Base-by-base conservation (phyloP, 2,797 vertebrate genomes). In the Neostethus bicornis region DNA sequence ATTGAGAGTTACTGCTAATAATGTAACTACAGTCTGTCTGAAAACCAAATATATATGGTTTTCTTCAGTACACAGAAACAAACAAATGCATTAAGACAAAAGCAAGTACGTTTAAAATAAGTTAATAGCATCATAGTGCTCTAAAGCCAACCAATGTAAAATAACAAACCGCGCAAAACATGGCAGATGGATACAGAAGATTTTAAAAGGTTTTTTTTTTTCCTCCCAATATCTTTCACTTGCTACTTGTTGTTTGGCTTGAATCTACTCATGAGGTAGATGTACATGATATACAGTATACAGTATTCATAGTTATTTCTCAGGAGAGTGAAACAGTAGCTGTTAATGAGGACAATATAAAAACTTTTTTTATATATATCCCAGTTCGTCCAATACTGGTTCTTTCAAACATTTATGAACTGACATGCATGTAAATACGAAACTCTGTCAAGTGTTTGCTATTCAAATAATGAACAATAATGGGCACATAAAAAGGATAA, bases 1-100 rank as follows among this genome's bases (percentile, higher is more conserved):
- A 79, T 62, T 61, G 73, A 73, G 63, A 78, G 62, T 66, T 72
- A 71, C 78, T 67, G 64, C 58, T 66, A 71, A 61, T 83, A 72
- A 83, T 85, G 72, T 86, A 64, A 77, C 73, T 53, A 58, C 60
- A 49, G 43, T 57, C 48, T 34, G 63, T 53, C 41, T 16, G 50
- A 19, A 45, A 56, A 48, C 47, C 38, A 26, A 45, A 26, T 4
- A 41, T 45, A 45, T 46, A 57, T 14, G 51, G 41, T 62, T 25
- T 39, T 54, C 35, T 58, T 61, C 8, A 48, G 53, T 37, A 39
- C 9, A 25, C 26, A 44, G 31, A 62, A 50, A 68, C 11, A 63
- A 34, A 49, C 7, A 19, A n/a, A 25, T 55, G 19, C 23, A 47
- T 6, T 8, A 6, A 51, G n/a, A 46, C 17, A 34, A 12, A 10